Evolutionary conservation across 2,113 vertebrate genomes (phyloP).

Genomic region (Gambusia holbrooki): DNA sequence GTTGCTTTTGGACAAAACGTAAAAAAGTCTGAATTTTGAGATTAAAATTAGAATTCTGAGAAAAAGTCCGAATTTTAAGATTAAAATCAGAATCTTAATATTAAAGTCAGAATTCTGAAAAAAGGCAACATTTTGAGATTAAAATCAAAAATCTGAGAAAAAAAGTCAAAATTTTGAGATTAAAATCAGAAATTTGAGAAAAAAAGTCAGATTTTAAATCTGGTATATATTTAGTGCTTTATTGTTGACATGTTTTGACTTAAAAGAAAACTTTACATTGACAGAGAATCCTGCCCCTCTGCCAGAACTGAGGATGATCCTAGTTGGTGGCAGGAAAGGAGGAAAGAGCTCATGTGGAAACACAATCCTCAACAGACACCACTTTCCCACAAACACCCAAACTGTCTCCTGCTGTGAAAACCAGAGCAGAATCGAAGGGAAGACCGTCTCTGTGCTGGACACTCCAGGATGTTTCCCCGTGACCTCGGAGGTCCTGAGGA

Average conservation of each 20-base stretch:
- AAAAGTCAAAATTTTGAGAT: too few species aligned
- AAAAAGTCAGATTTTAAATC: neutral
- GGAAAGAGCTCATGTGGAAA: conserved; percentile 76
- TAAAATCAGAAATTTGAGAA: too few species aligned
- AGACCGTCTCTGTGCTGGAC: conserved; percentile 60
- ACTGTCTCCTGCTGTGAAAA: conserved; percentile 35
- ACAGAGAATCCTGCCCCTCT: conserved; percentile 52
- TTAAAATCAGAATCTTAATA: too few species aligned
- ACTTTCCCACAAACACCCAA: conserved; percentile 31
- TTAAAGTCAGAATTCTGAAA: too few species aligned
- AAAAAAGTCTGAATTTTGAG: too few species aligned
- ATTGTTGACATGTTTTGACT: neutral
- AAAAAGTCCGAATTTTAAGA: too few species aligned
- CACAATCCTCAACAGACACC: conserved; percentile 65
- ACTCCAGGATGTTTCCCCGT: conserved; percentile 53
- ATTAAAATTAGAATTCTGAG: too few species aligned
- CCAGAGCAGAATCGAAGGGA: conserved; percentile 15
- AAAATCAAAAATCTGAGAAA: too few species aligned
- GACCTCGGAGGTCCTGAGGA: conserved; percentile 41
- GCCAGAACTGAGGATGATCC: conserved; percentile 50
- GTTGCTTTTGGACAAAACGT: too few species aligned
- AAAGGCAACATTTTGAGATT: too few species aligned
- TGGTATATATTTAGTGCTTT: neutral
- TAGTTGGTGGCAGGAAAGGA: conserved; percentile 60
- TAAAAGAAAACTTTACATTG: neutral